These are phyloP conservation scores for Conops quadrifasciatus DNA, from an alignment of 2,888 invertebrate genomes.

Conservation along the genomic window DNA sequence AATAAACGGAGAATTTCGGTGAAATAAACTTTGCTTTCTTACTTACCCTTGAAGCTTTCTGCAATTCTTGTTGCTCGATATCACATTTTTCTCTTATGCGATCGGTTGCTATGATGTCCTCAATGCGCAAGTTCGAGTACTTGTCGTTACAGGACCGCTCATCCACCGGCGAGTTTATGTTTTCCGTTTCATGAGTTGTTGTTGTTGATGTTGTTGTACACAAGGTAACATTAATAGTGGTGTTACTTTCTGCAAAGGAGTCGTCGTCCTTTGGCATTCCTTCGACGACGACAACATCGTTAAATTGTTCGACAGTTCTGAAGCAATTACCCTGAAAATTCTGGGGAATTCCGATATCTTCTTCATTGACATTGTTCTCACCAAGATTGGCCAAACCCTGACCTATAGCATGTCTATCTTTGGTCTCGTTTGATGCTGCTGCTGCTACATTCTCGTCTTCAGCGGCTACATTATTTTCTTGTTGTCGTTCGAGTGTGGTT, in stretches of 20 bases:
- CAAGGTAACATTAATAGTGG: background rate
- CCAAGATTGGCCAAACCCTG: background rate
- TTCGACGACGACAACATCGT: background rate
- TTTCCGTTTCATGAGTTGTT: background rate
- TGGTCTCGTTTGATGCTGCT: background rate
- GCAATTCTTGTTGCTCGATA: conserved; percentile 71
- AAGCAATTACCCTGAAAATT: background rate
- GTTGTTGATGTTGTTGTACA: too few relatives aligned
- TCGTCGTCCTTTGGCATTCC: too few relatives aligned
- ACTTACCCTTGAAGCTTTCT: conserved; percentile 68
- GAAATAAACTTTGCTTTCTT: background rate
- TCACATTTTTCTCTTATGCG: conserved; percentile 58
- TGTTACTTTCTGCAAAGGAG: too few relatives aligned
- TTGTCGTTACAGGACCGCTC: background rate
- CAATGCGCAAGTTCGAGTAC: conserved; percentile 66
- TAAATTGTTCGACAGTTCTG: background rate
- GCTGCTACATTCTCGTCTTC: background rate
- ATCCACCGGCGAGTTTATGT: background rate
- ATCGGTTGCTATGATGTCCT: conserved; percentile 58
- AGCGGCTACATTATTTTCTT: background rate
- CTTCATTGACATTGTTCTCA: background rate
- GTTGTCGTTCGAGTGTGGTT: background rate
- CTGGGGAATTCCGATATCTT: background rate
- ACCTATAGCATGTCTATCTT: background rate
- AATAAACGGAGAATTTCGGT: too few relatives aligned